Percentiles rank a stretch among this genome's conserved stretches.
These are phyloP conservation scores for Corythornis leucogaster DNA, from an alignment of 2,797 vertebrate genomes.

Conservation along the genomic window DNA sequence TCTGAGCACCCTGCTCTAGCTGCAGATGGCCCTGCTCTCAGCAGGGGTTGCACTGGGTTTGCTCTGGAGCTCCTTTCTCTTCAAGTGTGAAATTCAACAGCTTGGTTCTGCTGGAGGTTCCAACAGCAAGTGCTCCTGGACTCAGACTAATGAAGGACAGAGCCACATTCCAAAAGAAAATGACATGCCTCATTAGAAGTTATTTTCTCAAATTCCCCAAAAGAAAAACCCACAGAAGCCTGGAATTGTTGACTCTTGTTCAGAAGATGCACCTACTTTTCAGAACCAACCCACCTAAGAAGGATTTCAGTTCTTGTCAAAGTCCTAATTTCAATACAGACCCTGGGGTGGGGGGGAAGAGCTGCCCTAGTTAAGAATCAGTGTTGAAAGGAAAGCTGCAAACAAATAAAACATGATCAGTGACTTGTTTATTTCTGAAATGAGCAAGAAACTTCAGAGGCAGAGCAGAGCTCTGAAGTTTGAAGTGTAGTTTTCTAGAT, in stretches of 20 bases:
- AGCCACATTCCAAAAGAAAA: background rate
- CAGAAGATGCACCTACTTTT: conserved; percentile 24
- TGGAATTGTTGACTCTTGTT: background rate
- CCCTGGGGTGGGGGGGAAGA: background rate
- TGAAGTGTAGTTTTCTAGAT: background rate
- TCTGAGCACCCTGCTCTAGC: too few species aligned
- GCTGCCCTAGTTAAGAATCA: conserved; percentile 56
- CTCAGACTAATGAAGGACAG: background rate
- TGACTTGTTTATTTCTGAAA: conserved; percentile 51
- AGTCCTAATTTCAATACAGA: conserved; percentile 46
- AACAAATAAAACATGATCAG: conserved; percentile 50
- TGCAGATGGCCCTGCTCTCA: too few species aligned
- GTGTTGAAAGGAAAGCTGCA: conserved; percentile 45
- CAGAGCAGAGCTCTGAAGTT: conserved; percentile 3
- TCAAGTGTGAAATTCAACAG: background rate
- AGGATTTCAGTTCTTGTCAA: background rate
- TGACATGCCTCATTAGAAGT: background rate
- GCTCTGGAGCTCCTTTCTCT: too few species aligned
- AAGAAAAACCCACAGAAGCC: background rate
- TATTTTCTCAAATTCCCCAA: background rate
- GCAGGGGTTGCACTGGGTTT: too few species aligned
- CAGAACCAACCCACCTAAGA: background rate
- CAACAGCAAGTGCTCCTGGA: background rate
- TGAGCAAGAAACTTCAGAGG: conserved; percentile 8
- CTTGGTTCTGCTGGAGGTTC: background rate